Base-by-base conservation (phyloP, 2,797 vertebrate genomes). In the Spizella passerina region DNA sequence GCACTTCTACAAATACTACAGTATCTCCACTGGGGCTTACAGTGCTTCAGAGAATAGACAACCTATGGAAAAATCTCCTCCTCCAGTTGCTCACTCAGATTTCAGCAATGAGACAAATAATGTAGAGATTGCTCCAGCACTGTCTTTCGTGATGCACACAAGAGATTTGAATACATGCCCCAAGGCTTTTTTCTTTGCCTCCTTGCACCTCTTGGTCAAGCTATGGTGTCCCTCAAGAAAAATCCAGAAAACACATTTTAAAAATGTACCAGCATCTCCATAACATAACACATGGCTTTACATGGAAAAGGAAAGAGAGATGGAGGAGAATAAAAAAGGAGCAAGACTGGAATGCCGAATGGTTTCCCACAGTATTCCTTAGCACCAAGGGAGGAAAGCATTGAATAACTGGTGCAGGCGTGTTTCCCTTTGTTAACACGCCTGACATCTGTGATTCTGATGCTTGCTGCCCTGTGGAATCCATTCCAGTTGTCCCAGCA, bases 401-500 rank as follows among this genome's bases (percentile, higher is more conserved):
- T 20, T 57, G 32, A 81, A 72, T 86, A 81, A 61, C 18, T 75
- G 55, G 26, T 78, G 36, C 21, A 63, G 71, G 65, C 30, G 0
- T 63, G 52, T 64, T 94, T 88, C 76, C 69, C 82, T 94, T 93
- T 87, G 76, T 88, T 89, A 91, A 53, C 81, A 61, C 34, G 22
- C 75, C 24, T 20, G 0, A 34, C 53, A 76, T 91, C 41, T 96
- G 85, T 49, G 85, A 53, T 81, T 94, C 23, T 65, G 56, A 47
- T 87, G 63, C 32, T 61, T 66, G 73, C 66, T 80, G 68, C 43
- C 14, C 79, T 47, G 29, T 41, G 63, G 82, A 94, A 83, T 93
- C 88, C 55, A 63, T 88, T 49, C 75, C 96, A 91, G 73, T 73
- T 96, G 87, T 93, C 94, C 50, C 88, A 85, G 70, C 36, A 85